Evolutionary conservation across 2,113 vertebrate species (phyloP).

Genomic region (Amphiprion percula): DNA sequence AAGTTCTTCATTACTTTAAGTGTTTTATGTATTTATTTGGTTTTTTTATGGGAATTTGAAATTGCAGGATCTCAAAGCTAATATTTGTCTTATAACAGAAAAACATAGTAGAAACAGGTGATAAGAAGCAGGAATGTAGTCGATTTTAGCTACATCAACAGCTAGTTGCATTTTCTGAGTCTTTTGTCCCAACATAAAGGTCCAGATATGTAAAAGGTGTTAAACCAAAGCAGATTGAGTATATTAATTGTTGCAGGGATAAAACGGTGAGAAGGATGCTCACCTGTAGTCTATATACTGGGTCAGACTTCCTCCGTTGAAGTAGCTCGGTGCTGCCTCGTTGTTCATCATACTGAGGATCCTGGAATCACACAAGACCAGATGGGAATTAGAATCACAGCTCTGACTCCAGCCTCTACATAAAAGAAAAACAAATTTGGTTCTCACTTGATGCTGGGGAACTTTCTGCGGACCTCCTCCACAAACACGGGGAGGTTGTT

Average conservation of each 20-base stretch:
- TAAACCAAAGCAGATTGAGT: too few relatives aligned
- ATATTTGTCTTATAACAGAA: too few relatives aligned
- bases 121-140: too few relatives aligned
- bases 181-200: background rate
- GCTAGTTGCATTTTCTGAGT: too few relatives aligned
- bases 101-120: too few relatives aligned
- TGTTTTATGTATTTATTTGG: too few relatives aligned
- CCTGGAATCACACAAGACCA: constrained; percentile 31
- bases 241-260: background rate
- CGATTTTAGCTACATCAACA: background rate
- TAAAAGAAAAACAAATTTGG: accelerated
- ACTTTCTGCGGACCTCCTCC: constrained; percentile 81
- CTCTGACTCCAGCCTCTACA: background rate
- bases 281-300: constrained; percentile 86
- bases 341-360: constrained; percentile 89
- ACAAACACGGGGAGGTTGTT: constrained; percentile 84
- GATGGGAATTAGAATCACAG: background rate
- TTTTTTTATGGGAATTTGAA: too few relatives aligned
- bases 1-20: too few relatives aligned
- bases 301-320: constrained; percentile 83
- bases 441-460: constrained; percentile 83
- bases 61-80: too few relatives aligned
- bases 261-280: constrained; percentile 1
- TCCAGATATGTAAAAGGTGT: background rate
- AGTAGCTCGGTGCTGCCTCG: constrained; percentile 85